Base-by-base conservation (phyloP, 2,113 vertebrate species). In the Rhegmatorhina hoffmannsi region DNA sequence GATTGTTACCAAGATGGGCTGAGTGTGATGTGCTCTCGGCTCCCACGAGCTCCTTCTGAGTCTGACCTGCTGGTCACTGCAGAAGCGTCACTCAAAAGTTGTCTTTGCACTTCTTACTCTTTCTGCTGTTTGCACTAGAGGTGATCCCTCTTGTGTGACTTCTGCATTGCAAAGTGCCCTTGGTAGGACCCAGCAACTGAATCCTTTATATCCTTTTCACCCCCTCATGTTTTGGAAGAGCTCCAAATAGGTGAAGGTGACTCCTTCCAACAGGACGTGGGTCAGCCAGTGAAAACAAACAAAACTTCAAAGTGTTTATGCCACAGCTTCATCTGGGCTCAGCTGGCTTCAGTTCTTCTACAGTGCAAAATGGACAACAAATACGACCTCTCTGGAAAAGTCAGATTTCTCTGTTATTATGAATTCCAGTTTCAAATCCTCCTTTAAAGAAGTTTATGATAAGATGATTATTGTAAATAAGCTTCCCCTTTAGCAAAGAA, bases 401-500 rank as follows among this genome's bases (percentile, higher is more conserved):
- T 92, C 75, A 68, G 34, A 67, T 86, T 92, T 90, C 82, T 91
- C 73, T 77, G 55, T 69, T 94, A 33, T 90, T 90, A 90, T 84
- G 80, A 90, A 96, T 97, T 97, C 85, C 85, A 94, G 21, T 86
- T 96, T 70, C 58, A 92, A 95, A 93, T 77, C 44, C 36, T 94
- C 49, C 52, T 94, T 93, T 95, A 87, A 92, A 94, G 86, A 87
- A 40, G 28, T 94, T 81, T 90, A 86, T 84, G 64, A 89, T 94
- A 96, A 93, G 72, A 90, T 83, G 29, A 72, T 79, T 95, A 86
- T 84, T 89, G 79, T 93, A 96, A 95, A 96, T 94, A 96, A 96
- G 69, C 85, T 93, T 95, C 31, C 44, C 53, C 79, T 86, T 96
- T 93, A 96, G 90, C 72, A 95, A 94, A 93, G 88, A 94, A 86